A percentile compares a stretch with the other conserved stretches of the same genome.
These are phyloP conservation scores for Phaethon lepturus DNA, from an alignment of 2,113 vertebrate species.

Conservation along the genomic window DNA sequence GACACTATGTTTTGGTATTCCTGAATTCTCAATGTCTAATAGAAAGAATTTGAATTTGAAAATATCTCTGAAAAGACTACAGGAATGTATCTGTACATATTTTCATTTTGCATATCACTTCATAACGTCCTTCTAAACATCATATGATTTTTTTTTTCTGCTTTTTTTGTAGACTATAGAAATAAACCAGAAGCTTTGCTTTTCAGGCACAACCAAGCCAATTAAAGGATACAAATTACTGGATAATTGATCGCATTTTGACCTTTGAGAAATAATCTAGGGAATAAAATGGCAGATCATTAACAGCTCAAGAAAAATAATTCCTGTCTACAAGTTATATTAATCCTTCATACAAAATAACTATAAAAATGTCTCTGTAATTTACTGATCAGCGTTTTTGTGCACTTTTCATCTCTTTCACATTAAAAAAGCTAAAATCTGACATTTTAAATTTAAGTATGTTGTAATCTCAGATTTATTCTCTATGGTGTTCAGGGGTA, in stretches of 20 bases:
- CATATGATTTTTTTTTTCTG: background rate
- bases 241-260: constrained; percentile 73
- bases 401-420: background rate
- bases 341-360: constrained; percentile 3
- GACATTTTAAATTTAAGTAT: background rate
- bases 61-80: background rate
- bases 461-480: background rate
- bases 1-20: background rate
- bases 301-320: constrained; percentile 64
- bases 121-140: background rate
- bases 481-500: too few relatives aligned
- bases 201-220: constrained; percentile 61
- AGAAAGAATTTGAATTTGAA: background rate
- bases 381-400: background rate
- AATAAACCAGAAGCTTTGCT: constrained; percentile 32
- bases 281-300: constrained; percentile 65
- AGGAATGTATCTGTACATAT: background rate
- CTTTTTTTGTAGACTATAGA: background rate
- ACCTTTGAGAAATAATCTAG: constrained; percentile 75
- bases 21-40: background rate
- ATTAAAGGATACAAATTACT: constrained; percentile 67
- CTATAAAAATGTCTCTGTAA: background rate
- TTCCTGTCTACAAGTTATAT: background rate
- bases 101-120: background rate
- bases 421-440: background rate